Evolutionary conservation across 2,797 vertebrate species (phyloP), one percentile per base, ranked within the genome.

Genomic region (Carduelis carduelis): DNA sequence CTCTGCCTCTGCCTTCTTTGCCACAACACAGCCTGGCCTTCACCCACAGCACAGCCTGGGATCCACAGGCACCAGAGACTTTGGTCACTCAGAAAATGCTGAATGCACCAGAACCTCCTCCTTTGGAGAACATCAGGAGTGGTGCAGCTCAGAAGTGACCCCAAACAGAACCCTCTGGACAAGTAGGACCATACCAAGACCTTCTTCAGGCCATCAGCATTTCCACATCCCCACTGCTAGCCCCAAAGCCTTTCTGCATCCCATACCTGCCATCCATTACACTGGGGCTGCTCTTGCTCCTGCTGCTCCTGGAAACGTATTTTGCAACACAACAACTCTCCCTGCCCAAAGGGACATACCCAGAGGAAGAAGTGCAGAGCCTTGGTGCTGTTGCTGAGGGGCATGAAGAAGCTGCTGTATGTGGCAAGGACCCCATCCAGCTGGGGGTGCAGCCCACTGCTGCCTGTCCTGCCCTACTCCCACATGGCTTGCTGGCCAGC

Each of bases 351-450:
- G 34, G 35, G 28, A 88, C 97, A 64, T 97, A 98, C 98, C 98
- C 98, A 98, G 52, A 98, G 96, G 87, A 98, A 98, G 96, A 98
- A 98, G 70, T 76, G 90, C 96, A 98, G 96, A 37, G 98, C 98
- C 97, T 98, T 98, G 96, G 95, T 97, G 98, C 98, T 98, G 83
- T 95, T 98, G 97, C 98, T 98, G 96, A 99, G 98, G 41, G 98
- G 98, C 89, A 98, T 91, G 91, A 98, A 98, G 86, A 98, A 98
- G 5, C 97, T 98, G 49, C 98, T 98, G 96, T 98, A 98, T 2
- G 97, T 97, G 4, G 97, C 97, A 96, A 98, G 97, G 83, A 98
- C 96, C 6, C 96, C 18, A 97, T 96, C 97, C 98, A 98, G 92
- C n/a, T 57, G 1, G 5, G 37, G 52, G 32, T 34, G 41, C 57